phyloP scores from a whole-genome alignment of 2,113 vertebrate genomes.

The Tapirus terrestris region DNA sequence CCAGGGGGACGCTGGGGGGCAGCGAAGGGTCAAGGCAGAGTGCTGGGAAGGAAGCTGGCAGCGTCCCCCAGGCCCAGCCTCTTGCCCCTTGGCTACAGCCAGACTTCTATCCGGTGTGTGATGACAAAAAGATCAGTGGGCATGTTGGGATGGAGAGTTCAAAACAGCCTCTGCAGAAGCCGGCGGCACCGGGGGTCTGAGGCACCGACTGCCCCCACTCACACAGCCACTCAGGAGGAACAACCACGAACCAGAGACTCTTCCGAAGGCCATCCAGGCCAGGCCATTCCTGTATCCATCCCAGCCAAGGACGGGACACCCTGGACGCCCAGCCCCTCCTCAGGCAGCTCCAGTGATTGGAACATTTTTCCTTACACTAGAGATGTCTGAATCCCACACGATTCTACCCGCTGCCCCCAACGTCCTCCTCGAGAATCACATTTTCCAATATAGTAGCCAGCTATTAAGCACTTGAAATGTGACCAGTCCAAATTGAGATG shows the following conservation, averaged over 20 bases:
- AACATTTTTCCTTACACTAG: neutral
- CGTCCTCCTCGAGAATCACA: neutral
- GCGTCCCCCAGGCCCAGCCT: neutral
- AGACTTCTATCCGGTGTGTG: neutral
- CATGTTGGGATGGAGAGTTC: neutral
- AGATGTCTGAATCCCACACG: neutral
- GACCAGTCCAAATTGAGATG: neutral
- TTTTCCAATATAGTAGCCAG: neutral
- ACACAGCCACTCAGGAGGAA: neutral
- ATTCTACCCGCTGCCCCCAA: neutral
- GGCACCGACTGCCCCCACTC: too few species aligned
- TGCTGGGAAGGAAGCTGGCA: conserved; percentile 14
- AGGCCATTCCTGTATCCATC: neutral
- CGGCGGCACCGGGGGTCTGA: neutral
- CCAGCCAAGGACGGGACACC: neutral
- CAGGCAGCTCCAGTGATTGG: neutral
- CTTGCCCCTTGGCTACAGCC: neutral
- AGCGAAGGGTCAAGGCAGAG: neutral
- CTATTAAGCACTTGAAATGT: neutral
- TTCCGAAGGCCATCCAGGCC: neutral
- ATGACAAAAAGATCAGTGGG: neutral
- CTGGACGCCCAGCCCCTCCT: neutral
- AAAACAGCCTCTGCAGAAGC: conserved; percentile 2
- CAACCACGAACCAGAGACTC: neutral
- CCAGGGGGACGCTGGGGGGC: neutral